These are phyloP conservation scores for Acrossocheilus fasciatus DNA, from an alignment of 2,797 vertebrate species.

Conservation along the genomic window DNA sequence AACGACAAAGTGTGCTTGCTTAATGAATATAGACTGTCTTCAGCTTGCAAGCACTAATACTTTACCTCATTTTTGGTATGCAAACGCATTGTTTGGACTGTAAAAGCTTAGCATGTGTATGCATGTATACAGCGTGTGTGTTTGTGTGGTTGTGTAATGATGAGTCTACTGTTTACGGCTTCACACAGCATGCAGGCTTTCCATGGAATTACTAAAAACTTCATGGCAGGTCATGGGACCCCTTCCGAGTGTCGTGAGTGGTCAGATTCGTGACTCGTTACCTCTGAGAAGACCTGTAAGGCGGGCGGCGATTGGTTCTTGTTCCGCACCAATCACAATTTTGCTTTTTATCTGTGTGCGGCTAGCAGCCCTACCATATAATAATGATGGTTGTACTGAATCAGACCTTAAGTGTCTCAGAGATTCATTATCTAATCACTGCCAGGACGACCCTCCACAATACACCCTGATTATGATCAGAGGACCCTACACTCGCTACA, in stretches of 20 bases:
- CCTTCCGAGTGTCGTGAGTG: background rate
- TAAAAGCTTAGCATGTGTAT: conserved; percentile 7
- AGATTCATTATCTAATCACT: conserved; percentile 99
- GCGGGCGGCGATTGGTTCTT: conserved; percentile 9
- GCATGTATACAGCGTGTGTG: background rate
- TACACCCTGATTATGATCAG: conserved; percentile 86
- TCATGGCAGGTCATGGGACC: conserved; percentile 17
- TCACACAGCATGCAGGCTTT: conserved; percentile 11
- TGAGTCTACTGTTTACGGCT: background rate
- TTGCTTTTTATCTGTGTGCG: conserved; percentile 39
- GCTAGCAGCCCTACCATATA: conserved; percentile 45
- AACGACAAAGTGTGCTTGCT: conserved; percentile 53
- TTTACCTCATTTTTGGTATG: background rate
- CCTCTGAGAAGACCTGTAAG: conserved; percentile 30
- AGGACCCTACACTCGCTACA: conserved; percentile 36
- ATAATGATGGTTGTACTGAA: conserved; percentile 68
- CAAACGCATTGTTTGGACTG: background rate
- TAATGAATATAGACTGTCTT: conserved; percentile 14
- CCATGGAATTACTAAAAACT: conserved; percentile 8
- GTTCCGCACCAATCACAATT: conserved; percentile 30
- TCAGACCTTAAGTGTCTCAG: conserved; percentile 88
- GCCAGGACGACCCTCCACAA: conserved; percentile 88
- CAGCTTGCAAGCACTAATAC: background rate
- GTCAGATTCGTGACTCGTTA: background rate
- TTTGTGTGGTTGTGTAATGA: conserved; percentile 7